Evolutionary conservation across 2,797 vertebrate genomes (phyloP), one percentile per base, ranked within the genome.

Genomic region (Antrozous pallidus): DNA sequence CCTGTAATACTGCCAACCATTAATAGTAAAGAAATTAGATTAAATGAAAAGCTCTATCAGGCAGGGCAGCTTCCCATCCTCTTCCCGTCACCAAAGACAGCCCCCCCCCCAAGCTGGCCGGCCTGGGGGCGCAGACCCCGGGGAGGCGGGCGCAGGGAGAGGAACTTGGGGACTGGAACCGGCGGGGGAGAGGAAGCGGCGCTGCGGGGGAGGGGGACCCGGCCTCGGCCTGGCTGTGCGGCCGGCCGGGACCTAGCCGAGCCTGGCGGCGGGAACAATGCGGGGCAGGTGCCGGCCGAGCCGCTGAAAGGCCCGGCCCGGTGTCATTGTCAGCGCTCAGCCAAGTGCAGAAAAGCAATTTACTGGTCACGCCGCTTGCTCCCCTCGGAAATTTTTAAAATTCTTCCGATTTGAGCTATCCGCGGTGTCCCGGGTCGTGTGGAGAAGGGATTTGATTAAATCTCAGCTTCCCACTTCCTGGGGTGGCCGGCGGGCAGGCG

Each of bases 311-410:
- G 95, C 95, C 81, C 40, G 11, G 95, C 77, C 96, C 92, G 65
- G 95, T 95, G 96, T 96, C 96, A 97, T 97, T 97, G 97, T 97
- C 96, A 94, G 95, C 63, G 96, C 94, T 96, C 96, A 97, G 95
- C 95, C 96, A 97, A 97, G 96, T 97, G 97, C 97, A 96, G 96
- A 97, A 97, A 97, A 97, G 96, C 97, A 97, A 97, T 97, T 97
- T 97, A 97, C 96, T 95, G 92, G 97, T 97, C 97, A 97, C 95
- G 96, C 96, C 69, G 61, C 92, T 81, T 97, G 96, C 97, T 96
- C 93, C 93, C 95, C 78, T 71, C n/a, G 84, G 96, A 97, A 96
- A 97, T 97, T 97, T 97, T 97, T 97, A 54, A 97, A 96, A 97
- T 97, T 97, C 97, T 97, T 97, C 96, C 80, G 49, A 97, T 97